Conservation (phyloP, 2,888 invertebrate species). For the Luperina testacea region DNA sequence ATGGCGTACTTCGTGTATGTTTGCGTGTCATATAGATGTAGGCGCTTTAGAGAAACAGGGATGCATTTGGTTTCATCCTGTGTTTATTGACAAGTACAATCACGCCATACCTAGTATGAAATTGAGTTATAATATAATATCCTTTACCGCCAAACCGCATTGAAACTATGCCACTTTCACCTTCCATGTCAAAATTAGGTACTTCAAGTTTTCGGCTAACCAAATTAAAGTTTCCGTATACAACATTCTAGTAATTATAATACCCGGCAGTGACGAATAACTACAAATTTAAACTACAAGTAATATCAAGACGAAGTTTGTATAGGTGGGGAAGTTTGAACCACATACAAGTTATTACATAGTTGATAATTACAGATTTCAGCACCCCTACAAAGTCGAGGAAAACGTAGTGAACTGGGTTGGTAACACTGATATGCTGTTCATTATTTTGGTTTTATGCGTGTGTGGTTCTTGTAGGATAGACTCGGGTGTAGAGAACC, state of each 20-base stretch:
- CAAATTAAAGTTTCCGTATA: slow-evolving; percentile 42
- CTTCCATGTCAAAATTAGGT: slow-evolving; percentile 25
- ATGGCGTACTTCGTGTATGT: slow-evolving; percentile 15
- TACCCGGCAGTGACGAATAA: slow-evolving; percentile 46
- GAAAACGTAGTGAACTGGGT: slow-evolving; percentile 3
- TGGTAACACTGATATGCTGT: slow-evolving; percentile 1
- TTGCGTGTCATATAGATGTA: not conserved
- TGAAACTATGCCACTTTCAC: slow-evolving; percentile 9
- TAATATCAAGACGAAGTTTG: slow-evolving; percentile 41
- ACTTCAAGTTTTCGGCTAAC: slow-evolving; percentile 42
- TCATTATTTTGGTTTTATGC: slow-evolving; percentile 20
- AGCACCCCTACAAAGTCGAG: slow-evolving; percentile 20
- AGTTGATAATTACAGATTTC: slow-evolving; percentile 62
- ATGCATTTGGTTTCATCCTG: not conserved
- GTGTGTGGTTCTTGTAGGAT: not conserved
- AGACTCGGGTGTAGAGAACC: not conserved
- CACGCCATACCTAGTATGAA: not conserved
- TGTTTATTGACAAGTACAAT: not conserved
- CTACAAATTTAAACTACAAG: slow-evolving; percentile 51
- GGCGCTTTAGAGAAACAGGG: slow-evolving; percentile 16
- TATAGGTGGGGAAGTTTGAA: slow-evolving; percentile 48
- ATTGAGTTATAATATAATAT: not conserved
- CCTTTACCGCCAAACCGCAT: not conserved
- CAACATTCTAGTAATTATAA: slow-evolving; percentile 33
- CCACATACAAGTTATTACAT: slow-evolving; percentile 53